Base-by-base conservation (phyloP, 2,888 invertebrate species). In the Erebia aethiops region DNA sequence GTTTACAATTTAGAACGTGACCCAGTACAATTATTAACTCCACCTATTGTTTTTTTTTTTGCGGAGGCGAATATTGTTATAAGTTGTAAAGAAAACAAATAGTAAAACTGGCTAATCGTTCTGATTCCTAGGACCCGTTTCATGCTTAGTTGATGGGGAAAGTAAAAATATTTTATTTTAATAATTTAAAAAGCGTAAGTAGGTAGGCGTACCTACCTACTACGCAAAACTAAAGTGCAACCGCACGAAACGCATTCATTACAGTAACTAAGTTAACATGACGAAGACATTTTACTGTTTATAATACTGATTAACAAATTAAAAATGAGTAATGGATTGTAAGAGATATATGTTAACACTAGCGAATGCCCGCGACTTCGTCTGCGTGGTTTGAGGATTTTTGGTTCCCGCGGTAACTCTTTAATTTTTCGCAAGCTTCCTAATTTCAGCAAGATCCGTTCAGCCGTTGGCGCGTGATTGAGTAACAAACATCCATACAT, bases 1-100 rank as follows among this genome's bases (percentile, higher is more conserved):
- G 70, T 70, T 70, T 68, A 70, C 58, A 68, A 70, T 65, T 65
- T 49, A 51, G 73, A 73, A 82, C 82, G 82, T 83, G 84, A 82
- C 80, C 77, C 79, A 78, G 73, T 68, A 57, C 74, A 79, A 79
- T 76, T 75, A 79, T 76, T 75, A 63, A 75, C 68, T 65, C 66
- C 64, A 64, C 68, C 72, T 70, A 72, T 64, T 71, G 70, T 67
- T 70, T 67, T 46, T 64, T 16, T 26, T 3, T 35, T 21, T 72
- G 49, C 71, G 70, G 58, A 64, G 65, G 52, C 43, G 11, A 41
- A 56, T 60, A 56, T 21, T 18, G 21, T 21, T 16, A 35, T 35
- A 35, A 52, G 3, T n/a, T 51, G 11, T 13, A 13, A 56, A 2
- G 21, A 18, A 4, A 56, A 56, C 21, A 49, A 67, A 67, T 26